Evolutionary conservation across 2,888 invertebrate species (phyloP), one percentile per base, ranked within the genome.

Genomic region (Liopterus haemorrhoidalis): DNA sequence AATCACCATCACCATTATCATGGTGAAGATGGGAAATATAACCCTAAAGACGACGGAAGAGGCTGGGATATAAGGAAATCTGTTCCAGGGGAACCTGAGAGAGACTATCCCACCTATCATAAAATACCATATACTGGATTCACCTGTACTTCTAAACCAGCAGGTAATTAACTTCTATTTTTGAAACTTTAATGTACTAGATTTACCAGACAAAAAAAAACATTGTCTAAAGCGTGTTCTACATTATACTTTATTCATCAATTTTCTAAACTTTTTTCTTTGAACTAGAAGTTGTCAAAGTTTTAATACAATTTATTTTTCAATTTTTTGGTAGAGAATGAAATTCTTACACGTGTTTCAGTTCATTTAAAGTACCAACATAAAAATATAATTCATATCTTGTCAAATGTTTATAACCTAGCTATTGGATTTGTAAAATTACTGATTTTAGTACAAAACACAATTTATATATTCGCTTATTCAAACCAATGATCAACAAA

Each of bases 41-140:
- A 63, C 49, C 58, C 59, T 16, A 62, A 66, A 41, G 65, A 68
- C 31, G 69, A 62, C 44, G 64, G 69, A 24, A 65, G 69, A 50
- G 70, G 74, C 30, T 73, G 77, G 68, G 76, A 79, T 60, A 75
- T 81, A 51, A 67, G 78, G 41, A 71, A 74, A 37, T 74, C 79
- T 12, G 78, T 82, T 33, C 81, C 81, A 4, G 81, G 81, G 0
- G 75, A 79, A 55, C 81, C 82, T 1, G 79, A 79, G 11, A 66
- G 67, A 30, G 81, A 82, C 63, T 82, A 82, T 59, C 81, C 81
- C 1, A 74, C 76, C 14, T 72, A 76, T 20, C 70, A 70, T 33
- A 64, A 63, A 16, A 73, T 81, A 54, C 81, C 81, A 0, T 69
- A 72, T 48, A 81, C 81, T 1, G 66, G 70, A 14, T 82, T 81